Evolutionary conservation across 2,888 invertebrate species (phyloP).

Genomic region (Plagiodera versicolora): DNA sequence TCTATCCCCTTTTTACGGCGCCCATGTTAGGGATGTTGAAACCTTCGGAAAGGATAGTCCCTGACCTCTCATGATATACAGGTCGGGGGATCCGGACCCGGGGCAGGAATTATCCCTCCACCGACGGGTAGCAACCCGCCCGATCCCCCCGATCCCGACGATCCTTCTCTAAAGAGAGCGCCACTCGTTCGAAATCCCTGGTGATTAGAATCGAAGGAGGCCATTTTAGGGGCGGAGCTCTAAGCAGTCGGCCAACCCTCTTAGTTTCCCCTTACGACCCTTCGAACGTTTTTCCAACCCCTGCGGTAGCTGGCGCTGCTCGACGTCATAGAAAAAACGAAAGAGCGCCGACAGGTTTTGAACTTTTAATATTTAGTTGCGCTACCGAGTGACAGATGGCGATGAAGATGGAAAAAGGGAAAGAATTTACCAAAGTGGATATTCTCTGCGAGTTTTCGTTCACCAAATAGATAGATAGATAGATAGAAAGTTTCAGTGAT

Average conservation of each 20-base stretch:
- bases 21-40: neutral
- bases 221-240: constrained; percentile 56
- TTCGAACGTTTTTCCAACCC: constrained; percentile 32
- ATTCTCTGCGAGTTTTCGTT: neutral
- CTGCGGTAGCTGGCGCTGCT: constrained; percentile 49
- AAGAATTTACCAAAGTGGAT: constrained; percentile 2
- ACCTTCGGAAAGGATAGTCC: neutral
- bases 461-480: too few species aligned
- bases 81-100: constrained; percentile 31
- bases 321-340: constrained; percentile 48
- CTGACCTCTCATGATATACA: constrained; percentile 30
- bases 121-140: constrained; percentile 16
- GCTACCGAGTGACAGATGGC: constrained; percentile 44
- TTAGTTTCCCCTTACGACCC: constrained; percentile 34
- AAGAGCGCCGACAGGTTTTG: constrained; percentile 40
- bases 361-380: constrained; percentile 41
- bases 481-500: too few species aligned
- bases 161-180: constrained; percentile 38
- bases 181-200: constrained; percentile 46
- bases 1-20: too few species aligned
- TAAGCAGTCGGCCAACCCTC: constrained; percentile 38
- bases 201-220: constrained; percentile 54
- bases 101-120: constrained; percentile 29
- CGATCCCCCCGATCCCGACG: constrained; percentile 30
- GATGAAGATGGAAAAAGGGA: constrained; percentile 25